These are phyloP conservation scores for Paramuricea clavata DNA, from an alignment of 92 coral and sea anemone species.

Conservation along the genomic window DNA sequence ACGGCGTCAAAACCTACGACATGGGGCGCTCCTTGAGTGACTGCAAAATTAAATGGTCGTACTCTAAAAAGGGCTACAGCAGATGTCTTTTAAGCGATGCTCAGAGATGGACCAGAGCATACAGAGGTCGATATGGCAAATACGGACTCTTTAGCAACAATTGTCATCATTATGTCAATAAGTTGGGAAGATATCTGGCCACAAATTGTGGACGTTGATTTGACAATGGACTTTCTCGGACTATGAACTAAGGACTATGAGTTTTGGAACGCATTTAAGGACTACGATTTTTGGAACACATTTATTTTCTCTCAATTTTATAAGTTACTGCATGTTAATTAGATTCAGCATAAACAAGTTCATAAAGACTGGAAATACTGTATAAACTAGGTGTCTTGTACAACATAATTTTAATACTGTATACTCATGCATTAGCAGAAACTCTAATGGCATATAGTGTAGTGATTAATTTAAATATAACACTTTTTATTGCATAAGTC, in stretches of 20 bases:
- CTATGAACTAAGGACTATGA: background rate
- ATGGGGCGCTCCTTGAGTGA: background rate
- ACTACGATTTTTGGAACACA: no score
- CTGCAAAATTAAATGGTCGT: background rate
- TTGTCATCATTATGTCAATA: background rate
- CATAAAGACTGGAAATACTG: no score
- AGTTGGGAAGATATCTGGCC: background rate
- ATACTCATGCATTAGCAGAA: no score
- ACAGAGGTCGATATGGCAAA: background rate
- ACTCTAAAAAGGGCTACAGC: background rate
- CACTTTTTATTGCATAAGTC: no score
- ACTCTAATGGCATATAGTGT: no score
- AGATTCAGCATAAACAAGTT: no score
- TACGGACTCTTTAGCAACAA: background rate
- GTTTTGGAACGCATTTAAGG: background rate
- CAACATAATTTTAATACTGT: no score
- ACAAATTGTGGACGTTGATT: background rate
- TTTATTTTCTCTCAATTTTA: no score
- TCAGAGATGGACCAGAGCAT: background rate
- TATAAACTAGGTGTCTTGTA: no score
- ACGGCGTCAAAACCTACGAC: background rate
- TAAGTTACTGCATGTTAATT: no score
- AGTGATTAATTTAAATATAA: no score
- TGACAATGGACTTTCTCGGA: background rate
- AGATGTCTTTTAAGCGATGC: background rate